phyloP scores from a whole-genome alignment of 2,113 vertebrate species.

The Pelobates fuscus region DNA sequence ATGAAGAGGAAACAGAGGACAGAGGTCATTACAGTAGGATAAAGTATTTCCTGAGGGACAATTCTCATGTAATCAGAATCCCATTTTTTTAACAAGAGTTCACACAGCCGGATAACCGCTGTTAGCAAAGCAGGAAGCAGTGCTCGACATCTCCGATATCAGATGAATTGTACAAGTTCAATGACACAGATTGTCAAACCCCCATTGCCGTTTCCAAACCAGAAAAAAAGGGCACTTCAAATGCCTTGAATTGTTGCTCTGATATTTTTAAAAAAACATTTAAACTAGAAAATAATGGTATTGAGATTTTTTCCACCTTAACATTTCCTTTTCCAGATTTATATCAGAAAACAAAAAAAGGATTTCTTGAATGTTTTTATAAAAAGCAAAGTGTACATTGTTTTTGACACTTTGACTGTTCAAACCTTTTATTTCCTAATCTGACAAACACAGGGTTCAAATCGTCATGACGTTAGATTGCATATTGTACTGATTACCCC shows the following conservation, averaged over 20 bases:
- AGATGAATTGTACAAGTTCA: constrained; percentile 40
- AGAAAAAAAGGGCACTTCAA: neutral
- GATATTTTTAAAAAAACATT: too few relatives aligned
- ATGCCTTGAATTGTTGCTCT: too few relatives aligned
- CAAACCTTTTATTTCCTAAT: too few relatives aligned
- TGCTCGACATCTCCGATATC: constrained; percentile 11
- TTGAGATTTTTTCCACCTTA: neutral
- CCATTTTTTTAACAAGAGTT: constrained; percentile 21
- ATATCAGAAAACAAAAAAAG: too few relatives aligned
- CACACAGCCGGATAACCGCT: constrained; percentile 32
- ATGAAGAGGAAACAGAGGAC: constrained; percentile 15
- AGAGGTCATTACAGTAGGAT: constrained; percentile 27
- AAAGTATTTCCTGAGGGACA: constrained; percentile 38
- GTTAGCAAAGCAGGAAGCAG: constrained; percentile 29
- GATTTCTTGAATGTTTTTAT: too few relatives aligned
- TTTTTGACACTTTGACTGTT: too few relatives aligned
- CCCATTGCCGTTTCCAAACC: constrained; percentile 18
- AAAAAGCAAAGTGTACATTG: too few relatives aligned
- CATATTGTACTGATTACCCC: too few relatives aligned
- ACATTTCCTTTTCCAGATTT: neutral
- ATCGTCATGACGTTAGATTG: too few relatives aligned
- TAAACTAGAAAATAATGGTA: too few relatives aligned
- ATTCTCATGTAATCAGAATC: constrained; percentile 35
- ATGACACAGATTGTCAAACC: neutral
- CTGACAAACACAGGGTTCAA: too few relatives aligned